Evolutionary conservation across 2,888 invertebrate species (phyloP), one percentile per base, ranked within the genome.

Genomic region (Philhelius pedissequus): DNA sequence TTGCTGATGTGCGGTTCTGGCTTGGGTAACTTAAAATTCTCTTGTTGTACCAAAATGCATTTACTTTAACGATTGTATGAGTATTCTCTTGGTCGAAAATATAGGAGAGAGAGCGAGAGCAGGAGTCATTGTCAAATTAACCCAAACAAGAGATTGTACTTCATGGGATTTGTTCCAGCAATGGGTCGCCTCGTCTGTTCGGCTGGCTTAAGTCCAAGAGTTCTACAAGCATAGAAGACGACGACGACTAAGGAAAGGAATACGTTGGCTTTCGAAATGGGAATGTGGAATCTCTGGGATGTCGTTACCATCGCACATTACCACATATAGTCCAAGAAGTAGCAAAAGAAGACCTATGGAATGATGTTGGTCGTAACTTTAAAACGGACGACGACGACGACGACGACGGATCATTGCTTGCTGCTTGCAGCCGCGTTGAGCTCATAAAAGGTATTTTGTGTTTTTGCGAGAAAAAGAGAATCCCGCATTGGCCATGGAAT

Each of bases 201-300:
- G 27, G 35, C 62, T 62, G 82, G 22, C 62, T 20, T n/a, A 48
- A 64, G 70, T 75, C 48, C 68, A 66, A 45, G 52, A 32, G 50
- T 32, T 35, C 25, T 30, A 45, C 35, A 25, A 40, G 25, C 18
- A 38, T 6, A n/a, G 15, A 38, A 22, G 38, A 58, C 32, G 13
- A 56, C 56, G 20, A 56, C 20, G 7, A 20, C 18, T 18, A 54
- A 20, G 6, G 18, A n/a, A 25, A 58, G 32, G 56, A 32, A 32
- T 22, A 38, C 62, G 62, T 62, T 68, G 62, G 66, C 15, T 69
- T 56, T 83, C 25, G 11, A 52, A 82, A 83, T 80, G 70, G 69
- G 80, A 80, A 70, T 76, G 68, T 54, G 84, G 84, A 84, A 84
- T 84, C 84, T 54, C 75, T 80, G 80, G 74, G 84, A 80, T 84